Evolutionary conservation across 2,797 vertebrate species (phyloP).

Genomic region (Rhynchotus rufescens): DNA sequence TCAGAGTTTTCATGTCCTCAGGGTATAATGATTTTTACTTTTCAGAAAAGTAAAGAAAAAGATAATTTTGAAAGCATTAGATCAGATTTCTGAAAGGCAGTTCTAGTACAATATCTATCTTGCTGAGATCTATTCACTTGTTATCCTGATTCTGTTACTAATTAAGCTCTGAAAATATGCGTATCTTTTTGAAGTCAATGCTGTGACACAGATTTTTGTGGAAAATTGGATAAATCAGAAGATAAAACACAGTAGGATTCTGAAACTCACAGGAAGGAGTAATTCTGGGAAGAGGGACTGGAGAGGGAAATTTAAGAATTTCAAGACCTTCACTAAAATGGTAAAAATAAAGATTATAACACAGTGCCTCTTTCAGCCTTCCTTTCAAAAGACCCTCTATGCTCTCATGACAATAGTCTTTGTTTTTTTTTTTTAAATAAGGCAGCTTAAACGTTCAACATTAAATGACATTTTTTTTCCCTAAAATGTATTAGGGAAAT

Average conservation of each 20-base stretch:
- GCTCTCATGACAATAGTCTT: neutral
- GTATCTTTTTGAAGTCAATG: neutral
- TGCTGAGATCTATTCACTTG: neutral
- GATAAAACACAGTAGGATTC: neutral
- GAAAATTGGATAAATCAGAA: neutral
- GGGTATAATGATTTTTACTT: neutral
- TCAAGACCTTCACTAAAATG: neutral
- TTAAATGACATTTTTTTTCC: neutral
- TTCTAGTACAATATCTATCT: neutral
- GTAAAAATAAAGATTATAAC: neutral
- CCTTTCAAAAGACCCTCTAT: neutral
- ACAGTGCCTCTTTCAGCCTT: neutral
- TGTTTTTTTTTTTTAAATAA: neutral
- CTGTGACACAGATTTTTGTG: neutral
- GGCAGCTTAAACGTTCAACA: neutral
- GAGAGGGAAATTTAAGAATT: neutral
- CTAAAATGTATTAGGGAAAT: neutral
- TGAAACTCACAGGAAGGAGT: neutral
- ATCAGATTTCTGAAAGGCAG: neutral
- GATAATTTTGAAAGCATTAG: neutral
- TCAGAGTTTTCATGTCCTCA: neutral
- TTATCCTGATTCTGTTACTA: constrained; percentile 5
- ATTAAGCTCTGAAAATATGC: neutral
- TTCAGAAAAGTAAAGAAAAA: neutral
- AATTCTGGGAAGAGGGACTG: neutral